Evolutionary conservation across 2,888 invertebrate species (phyloP).

Genomic region (Troglohyphantes excavatus): DNA sequence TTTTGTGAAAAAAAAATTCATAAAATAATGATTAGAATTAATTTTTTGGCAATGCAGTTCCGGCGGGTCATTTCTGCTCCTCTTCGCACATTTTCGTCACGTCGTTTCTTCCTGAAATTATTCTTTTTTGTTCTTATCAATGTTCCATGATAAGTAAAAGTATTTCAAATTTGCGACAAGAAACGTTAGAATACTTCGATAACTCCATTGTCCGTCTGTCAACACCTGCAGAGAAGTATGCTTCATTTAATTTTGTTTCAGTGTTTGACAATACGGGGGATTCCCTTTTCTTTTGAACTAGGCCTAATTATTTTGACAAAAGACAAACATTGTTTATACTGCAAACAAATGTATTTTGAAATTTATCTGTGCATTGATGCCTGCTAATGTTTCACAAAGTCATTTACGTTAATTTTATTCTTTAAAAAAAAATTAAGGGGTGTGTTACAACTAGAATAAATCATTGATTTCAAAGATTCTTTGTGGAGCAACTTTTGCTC

Average conservation of each 20-base stretch:
- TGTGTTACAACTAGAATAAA: too few species aligned
- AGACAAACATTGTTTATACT: background rate
- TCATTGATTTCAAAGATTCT: too few species aligned
- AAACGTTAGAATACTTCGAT: background rate
- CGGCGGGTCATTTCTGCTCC: conserved; percentile 51
- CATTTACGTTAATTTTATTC: too few species aligned
- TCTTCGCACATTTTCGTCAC: background rate
- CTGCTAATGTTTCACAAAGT: too few species aligned
- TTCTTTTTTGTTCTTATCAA: background rate
- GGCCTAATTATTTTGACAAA: conserved; percentile 15
- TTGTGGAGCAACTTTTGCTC: too few species aligned
- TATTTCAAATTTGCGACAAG: background rate
- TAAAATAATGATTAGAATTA: background rate
- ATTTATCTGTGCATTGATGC: too few species aligned
- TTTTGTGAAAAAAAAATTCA: background rate
- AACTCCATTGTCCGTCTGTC: background rate
- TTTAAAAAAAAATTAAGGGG: too few species aligned
- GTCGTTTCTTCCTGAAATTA: background rate
- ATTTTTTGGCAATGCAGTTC: conserved; percentile 33
- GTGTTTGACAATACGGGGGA: background rate
- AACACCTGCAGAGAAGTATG: background rate
- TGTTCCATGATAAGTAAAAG: background rate
- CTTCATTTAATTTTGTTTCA: background rate
- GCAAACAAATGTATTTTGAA: too few species aligned
- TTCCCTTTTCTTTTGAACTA: conserved; percentile 6